phyloP scores from a whole-genome alignment of 1,140 invertebrate species.

The Magallana ariakensis region DNA sequence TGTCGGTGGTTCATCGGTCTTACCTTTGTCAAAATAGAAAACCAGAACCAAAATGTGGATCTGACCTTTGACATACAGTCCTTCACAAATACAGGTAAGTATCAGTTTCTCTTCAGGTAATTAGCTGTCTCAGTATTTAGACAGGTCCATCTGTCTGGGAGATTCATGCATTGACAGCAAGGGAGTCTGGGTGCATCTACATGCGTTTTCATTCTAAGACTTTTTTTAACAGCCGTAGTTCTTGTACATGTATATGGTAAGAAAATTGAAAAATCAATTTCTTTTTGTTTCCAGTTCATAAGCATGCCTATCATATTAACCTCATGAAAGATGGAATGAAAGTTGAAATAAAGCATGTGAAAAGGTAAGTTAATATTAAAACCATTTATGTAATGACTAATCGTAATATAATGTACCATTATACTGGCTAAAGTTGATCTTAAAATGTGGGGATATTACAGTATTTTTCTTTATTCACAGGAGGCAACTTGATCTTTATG shows the following conservation, averaged over 20 bases:
- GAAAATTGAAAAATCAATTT: background rate
- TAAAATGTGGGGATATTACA: background rate
- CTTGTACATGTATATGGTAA: too few species aligned
- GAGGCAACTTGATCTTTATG: slow-evolving; percentile 88
- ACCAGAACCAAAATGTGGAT: slow-evolving; percentile 91
- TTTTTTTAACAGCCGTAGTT: too few species aligned
- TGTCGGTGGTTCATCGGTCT: slow-evolving; percentile 99
- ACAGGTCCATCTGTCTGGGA: too few species aligned
- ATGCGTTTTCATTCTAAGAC: too few species aligned
- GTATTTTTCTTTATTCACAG: slow-evolving; percentile 71
- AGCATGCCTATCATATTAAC: slow-evolving; percentile 85
- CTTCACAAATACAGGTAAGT: slow-evolving; percentile 87
- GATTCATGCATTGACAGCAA: too few species aligned
- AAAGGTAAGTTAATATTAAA: slow-evolving; percentile 74
- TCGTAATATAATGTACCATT: too few species aligned
- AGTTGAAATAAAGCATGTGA: slow-evolving; percentile 87
- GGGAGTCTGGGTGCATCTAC: too few species aligned
- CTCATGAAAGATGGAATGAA: slow-evolving; percentile 94
- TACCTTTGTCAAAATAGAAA: slow-evolving; percentile 91
- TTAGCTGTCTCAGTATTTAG: too few species aligned
- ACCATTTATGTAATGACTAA: too few species aligned
- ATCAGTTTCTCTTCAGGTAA: background rate
- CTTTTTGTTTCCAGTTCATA: slow-evolving; percentile 82
- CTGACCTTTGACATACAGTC: slow-evolving; percentile 94
- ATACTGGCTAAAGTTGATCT: too few species aligned